phyloP scores from a whole-genome alignment of 2,888 invertebrate genomes.

The Tryphoninae sp. region DNA sequence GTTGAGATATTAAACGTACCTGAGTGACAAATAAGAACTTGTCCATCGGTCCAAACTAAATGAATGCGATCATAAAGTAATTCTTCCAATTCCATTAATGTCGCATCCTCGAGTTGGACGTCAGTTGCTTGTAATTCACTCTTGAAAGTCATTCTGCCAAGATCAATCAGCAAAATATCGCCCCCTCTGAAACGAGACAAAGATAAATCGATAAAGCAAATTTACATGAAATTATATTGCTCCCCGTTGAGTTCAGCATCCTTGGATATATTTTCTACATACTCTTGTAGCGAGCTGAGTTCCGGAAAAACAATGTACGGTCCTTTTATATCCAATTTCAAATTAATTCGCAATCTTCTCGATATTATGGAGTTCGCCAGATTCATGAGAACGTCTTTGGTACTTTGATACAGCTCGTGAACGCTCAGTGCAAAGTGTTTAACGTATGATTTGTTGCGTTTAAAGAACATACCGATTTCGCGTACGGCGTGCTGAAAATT shows the following conservation, averaged over 20 bases:
- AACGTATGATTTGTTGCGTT: constrained; percentile 83
- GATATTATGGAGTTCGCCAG: constrained; percentile 83
- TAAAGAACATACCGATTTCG: constrained; percentile 88
- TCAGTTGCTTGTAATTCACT: constrained; percentile 89
- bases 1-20: constrained; percentile 76
- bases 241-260: not conserved
- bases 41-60: constrained; percentile 86
- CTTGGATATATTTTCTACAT: constrained; percentile 68
- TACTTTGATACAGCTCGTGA: constrained; percentile 71
- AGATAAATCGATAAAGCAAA: not conserved
- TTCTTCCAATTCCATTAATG: constrained; percentile 92
- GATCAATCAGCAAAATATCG: constrained; percentile 87
- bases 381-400: constrained; percentile 77
- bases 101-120: constrained; percentile 88
- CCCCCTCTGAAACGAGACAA: constrained; percentile 83
- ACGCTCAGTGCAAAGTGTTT: constrained; percentile 79
- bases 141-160: constrained; percentile 86
- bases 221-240: not conserved
- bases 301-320: constrained; percentile 91
- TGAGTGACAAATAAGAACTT: constrained; percentile 85
- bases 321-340: constrained; percentile 89
- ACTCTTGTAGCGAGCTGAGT: constrained; percentile 87
- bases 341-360: constrained; percentile 84
- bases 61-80: constrained; percentile 89
- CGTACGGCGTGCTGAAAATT: constrained; percentile 86